Conservation (phyloP, 2,888 invertebrate genomes). For the Drosophila hamatofila region DNA sequence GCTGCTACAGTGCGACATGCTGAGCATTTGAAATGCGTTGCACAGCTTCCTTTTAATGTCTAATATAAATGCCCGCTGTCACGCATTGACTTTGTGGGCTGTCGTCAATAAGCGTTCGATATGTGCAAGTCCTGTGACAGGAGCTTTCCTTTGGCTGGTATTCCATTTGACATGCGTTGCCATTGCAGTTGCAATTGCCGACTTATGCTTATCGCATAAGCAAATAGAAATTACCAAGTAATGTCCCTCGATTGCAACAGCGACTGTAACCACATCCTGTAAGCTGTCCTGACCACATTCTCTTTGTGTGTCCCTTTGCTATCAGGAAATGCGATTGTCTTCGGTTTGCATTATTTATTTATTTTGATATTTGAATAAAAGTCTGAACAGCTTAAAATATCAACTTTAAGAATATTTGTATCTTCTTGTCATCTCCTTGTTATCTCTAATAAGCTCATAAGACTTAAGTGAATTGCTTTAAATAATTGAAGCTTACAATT, state of each 20-base stretch:
- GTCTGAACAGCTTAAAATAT: neutral
- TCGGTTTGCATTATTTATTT: neutral
- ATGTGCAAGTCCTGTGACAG: constrained; percentile 47
- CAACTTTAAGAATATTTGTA: neutral
- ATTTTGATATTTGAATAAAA: neutral
- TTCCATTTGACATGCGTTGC: constrained; percentile 54
- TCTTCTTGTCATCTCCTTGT: neutral
- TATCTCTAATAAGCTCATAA: neutral
- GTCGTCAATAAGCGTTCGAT: constrained; percentile 48
- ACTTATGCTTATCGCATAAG: constrained; percentile 71
- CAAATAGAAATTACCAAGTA: constrained; percentile 64
- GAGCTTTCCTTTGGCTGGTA: constrained; percentile 13
- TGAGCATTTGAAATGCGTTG: constrained; percentile 67
- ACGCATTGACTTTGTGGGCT: constrained; percentile 61
- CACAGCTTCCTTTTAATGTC: constrained; percentile 66
- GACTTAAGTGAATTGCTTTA: neutral
- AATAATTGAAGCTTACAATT: neutral
- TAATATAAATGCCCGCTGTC: constrained; percentile 76
- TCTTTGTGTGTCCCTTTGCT: constrained; percentile 1
- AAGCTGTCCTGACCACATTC: constrained; percentile 29
- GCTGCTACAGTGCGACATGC: constrained; percentile 52
- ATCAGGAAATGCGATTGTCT: neutral
- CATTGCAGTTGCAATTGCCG: constrained; percentile 45
- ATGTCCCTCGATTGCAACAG: constrained; percentile 14
- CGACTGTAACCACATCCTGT: constrained; percentile 33